Evolutionary conservation across 2,888 invertebrate species (phyloP).

Genomic region (Zaprionus obscuricornis): DNA sequence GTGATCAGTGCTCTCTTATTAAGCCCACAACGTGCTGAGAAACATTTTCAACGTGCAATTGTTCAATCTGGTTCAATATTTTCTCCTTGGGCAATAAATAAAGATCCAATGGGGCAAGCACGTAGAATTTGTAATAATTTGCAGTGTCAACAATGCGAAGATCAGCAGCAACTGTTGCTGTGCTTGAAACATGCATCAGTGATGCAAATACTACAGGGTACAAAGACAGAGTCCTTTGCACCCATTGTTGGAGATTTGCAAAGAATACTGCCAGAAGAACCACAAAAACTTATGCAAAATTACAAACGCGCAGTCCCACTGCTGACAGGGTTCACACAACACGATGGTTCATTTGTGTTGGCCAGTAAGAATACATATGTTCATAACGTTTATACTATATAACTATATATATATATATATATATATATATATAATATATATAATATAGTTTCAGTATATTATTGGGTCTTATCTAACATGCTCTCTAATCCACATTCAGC

Average conservation of each 20-base stretch:
- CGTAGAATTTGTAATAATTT: conserved; percentile 43
- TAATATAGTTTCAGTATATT: no score
- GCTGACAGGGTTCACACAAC: conserved; percentile 84
- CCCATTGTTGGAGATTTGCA: conserved; percentile 65
- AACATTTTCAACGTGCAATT: conserved; percentile 84
- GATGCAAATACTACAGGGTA: conserved; percentile 34
- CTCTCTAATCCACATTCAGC: no score
- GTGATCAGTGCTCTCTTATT: conserved; percentile 83
- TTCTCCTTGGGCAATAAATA: conserved; percentile 84
- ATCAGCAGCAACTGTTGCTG: conserved; percentile 17
- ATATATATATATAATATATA: no score
- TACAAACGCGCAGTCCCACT: conserved; percentile 76
- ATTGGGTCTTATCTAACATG: no score
- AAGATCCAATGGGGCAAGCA: conserved; percentile 77
- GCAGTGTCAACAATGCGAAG: conserved; percentile 43
- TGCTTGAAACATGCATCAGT: conserved; percentile 48
- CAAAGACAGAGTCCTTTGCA: conserved; percentile 59
- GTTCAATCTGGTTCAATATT: conserved; percentile 85
- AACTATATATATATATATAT: no score
- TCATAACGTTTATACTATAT: no score
- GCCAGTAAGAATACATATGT: conserved; percentile 83
- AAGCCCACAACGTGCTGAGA: conserved; percentile 80
- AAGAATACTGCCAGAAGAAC: conserved; percentile 67
- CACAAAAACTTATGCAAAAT: conserved; percentile 59
- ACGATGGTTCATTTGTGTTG: conserved; percentile 84